Conservation (phyloP, 2,113 vertebrate species). For the Siniperca knerii region DNA sequence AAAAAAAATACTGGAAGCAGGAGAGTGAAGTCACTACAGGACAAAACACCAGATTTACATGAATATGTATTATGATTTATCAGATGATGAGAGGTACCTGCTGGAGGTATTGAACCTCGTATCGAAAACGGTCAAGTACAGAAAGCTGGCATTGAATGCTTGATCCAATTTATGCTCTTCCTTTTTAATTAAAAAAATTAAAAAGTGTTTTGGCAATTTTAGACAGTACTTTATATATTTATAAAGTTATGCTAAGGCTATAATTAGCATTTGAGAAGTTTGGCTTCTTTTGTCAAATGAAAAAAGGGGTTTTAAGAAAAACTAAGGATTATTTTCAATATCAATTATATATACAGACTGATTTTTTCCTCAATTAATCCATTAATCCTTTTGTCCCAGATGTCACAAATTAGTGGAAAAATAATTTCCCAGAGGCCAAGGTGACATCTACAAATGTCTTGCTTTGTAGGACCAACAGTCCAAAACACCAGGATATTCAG, state of each 20-base stretch:
- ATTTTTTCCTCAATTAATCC: no score
- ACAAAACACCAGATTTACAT: not conserved
- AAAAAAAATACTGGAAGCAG: not conserved
- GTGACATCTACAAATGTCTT: not conserved
- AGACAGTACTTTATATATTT: not conserved
- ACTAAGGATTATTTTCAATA: not conserved
- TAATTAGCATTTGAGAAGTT: not conserved
- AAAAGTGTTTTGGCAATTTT: not conserved
- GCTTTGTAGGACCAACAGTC: not conserved
- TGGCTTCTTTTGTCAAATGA: not conserved
- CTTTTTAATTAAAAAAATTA: not conserved
- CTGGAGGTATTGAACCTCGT: not conserved
- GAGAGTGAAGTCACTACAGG: not conserved
- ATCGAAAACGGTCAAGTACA: not conserved
- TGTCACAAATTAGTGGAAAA: not conserved
- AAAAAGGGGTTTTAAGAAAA: no score
- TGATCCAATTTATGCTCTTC: not conserved
- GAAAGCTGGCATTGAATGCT: not conserved
- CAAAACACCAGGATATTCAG: not conserved
- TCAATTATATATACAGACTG: not conserved
- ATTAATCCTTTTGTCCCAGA: not conserved
- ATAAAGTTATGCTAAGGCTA: not conserved
- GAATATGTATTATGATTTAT: not conserved
- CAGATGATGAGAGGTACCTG: not conserved
- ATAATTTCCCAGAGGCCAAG: not conserved